Conservation (phyloP, 2,113 vertebrate species). For the Sinosuthora webbiana region DNA sequence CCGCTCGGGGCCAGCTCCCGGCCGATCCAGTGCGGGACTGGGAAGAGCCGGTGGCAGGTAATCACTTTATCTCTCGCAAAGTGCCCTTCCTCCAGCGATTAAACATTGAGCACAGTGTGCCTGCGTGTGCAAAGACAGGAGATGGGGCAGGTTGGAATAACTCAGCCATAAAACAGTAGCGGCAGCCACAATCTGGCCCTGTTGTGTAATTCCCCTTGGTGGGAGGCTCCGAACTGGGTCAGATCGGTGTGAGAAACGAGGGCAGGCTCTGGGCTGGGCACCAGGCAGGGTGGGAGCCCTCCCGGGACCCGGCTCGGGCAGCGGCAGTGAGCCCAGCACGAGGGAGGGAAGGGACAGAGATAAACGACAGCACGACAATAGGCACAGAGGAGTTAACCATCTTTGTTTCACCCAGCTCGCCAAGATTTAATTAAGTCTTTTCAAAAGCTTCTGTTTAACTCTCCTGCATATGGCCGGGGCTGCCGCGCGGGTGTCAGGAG, state of each 20-base stretch:
- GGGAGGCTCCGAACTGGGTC: slow-evolving; percentile 57
- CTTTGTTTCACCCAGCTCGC: not conserved
- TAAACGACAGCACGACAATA: not conserved
- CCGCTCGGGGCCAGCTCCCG: not conserved
- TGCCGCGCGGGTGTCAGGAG: not conserved
- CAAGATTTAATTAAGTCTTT: slow-evolving; percentile 20
- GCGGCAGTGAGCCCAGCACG: not conserved
- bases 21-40: not conserved
- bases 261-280: not conserved
- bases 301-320: not conserved
- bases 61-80: not conserved
- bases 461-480: not conserved
- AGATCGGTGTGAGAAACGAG: slow-evolving; percentile 47
- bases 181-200: slow-evolving; percentile 22
- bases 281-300: not conserved
- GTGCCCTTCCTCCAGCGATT: not conserved
- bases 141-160: slow-evolving; percentile 30
- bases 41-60: not conserved
- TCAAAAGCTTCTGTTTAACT: not conserved
- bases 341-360: not conserved
- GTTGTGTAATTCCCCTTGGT: slow-evolving; percentile 67
- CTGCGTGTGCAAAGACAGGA: not conserved
- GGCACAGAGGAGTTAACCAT: not conserved
- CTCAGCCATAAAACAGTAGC: slow-evolving; percentile 6
- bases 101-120: accelerated